Evolutionary conservation across 2,888 invertebrate genomes (phyloP).

Genomic region (Cephus sareptanus): DNA sequence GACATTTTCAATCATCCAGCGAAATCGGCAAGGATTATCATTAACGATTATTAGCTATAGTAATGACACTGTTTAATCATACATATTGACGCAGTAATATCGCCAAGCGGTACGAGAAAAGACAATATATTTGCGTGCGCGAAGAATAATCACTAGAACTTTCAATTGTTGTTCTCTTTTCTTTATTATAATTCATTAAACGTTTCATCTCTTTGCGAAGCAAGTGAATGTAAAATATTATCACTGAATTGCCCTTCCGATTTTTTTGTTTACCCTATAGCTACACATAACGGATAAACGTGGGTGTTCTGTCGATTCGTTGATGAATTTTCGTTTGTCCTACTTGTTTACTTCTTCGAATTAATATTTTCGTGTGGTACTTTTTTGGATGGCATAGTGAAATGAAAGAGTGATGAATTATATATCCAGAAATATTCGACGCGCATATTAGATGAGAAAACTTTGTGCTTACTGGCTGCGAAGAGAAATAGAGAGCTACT

Average conservation of each 20-base stretch:
- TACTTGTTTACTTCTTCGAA: not conserved
- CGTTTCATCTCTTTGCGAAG: not conserved
- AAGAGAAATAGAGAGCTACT: slow-evolving; percentile 25
- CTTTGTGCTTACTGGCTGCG: not conserved
- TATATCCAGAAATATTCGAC: not conserved
- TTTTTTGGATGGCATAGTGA: not conserved
- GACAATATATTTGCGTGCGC: not conserved
- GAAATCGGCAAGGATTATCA: not conserved
- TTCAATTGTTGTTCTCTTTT: not conserved
- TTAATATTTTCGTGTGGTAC: not conserved
- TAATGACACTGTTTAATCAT: not conserved
- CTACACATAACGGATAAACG: not conserved
- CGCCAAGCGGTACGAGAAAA: not conserved
- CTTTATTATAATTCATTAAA: not conserved
- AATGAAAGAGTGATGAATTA: not conserved
- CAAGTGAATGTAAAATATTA: not conserved
- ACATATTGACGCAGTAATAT: not conserved
- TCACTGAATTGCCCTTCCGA: not conserved
- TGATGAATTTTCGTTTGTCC: not conserved
- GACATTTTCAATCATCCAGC: not conserved
- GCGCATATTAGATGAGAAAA: not conserved
- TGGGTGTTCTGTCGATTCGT: not conserved
- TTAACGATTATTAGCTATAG: not conserved
- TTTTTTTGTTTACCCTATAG: not conserved
- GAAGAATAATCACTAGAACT: not conserved